Evolutionary conservation across 2,113 vertebrate genomes (phyloP).

Genomic region (Dipodomys spectabilis): DNA sequence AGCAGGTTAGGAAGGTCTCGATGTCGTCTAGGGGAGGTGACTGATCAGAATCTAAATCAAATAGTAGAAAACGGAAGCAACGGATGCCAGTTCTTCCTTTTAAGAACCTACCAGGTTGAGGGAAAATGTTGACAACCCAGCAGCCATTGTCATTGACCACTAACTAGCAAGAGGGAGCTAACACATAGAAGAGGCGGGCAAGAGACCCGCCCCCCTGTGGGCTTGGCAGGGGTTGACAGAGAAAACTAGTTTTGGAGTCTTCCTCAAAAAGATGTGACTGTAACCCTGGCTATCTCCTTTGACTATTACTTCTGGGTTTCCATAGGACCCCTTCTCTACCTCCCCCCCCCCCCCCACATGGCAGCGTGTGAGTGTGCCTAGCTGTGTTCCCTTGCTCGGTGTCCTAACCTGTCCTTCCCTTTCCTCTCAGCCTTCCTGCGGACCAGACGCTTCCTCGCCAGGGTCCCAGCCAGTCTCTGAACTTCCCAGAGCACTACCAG

Average conservation of each 20-base stretch:
- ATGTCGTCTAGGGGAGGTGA: background rate
- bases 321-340: background rate
- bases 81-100: background rate
- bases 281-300: background rate
- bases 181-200: background rate
- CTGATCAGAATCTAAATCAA: background rate
- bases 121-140: background rate
- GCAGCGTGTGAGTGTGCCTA: background rate
- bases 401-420: background rate
- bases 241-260: background rate
- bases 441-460: conserved; percentile 92
- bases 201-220: rapidly evolving
- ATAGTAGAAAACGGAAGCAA: background rate
- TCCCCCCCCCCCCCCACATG: too few species aligned
- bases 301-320: background rate
- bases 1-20: background rate
- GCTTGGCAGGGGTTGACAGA: background rate
- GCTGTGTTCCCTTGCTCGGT: background rate
- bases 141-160: background rate
- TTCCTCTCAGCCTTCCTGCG: conserved; percentile 85
- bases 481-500: conserved; percentile 92
- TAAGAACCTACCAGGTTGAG: background rate
- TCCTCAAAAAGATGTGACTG: background rate
- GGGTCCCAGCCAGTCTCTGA: conserved; percentile 90
- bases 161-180: background rate